Evolutionary conservation across 2,113 vertebrate genomes (phyloP).

Genomic region (Gopherus flavomarginatus): DNA sequence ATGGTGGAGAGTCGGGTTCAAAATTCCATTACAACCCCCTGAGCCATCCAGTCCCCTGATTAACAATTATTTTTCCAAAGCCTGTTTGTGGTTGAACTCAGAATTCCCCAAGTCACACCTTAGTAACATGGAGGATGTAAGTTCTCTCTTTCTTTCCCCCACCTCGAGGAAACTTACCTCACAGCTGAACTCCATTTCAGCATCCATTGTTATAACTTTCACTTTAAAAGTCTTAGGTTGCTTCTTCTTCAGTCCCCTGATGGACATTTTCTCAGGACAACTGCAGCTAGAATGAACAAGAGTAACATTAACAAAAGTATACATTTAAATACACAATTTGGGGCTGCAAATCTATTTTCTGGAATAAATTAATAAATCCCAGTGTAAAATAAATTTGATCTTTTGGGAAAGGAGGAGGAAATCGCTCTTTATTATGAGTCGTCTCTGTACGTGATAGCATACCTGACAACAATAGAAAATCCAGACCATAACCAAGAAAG

Average conservation of each 20-base stretch:
- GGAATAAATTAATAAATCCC: not conserved
- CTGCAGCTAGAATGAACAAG: constrained; percentile 57
- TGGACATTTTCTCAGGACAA: constrained; percentile 82
- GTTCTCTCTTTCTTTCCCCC: not conserved
- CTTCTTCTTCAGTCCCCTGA: constrained; percentile 92
- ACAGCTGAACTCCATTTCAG: constrained; percentile 94
- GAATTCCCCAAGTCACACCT: not conserved
- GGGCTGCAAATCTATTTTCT: not conserved
- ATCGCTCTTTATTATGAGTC: not conserved
- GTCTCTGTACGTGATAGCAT: not conserved
- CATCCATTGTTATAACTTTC: constrained; percentile 92
- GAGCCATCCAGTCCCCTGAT: not conserved
- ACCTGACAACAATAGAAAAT: not conserved
- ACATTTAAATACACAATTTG: not conserved
- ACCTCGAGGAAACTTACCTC: constrained; percentile 80
- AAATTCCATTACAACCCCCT: not conserved
- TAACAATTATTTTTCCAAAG: not conserved
- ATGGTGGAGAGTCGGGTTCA: not conserved
- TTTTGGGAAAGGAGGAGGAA: not conserved
- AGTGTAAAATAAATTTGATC: not conserved
- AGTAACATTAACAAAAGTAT: not conserved
- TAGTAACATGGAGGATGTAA: not conserved
- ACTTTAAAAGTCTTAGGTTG: constrained; percentile 95
- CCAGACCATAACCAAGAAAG: not conserved
- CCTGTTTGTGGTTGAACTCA: not conserved